Percentiles rank a stretch among this genome's conserved stretches.
phyloP scores from a whole-genome alignment of 92 coral and sea anemone genomes.

The Zoanthus solanderi region DNA sequence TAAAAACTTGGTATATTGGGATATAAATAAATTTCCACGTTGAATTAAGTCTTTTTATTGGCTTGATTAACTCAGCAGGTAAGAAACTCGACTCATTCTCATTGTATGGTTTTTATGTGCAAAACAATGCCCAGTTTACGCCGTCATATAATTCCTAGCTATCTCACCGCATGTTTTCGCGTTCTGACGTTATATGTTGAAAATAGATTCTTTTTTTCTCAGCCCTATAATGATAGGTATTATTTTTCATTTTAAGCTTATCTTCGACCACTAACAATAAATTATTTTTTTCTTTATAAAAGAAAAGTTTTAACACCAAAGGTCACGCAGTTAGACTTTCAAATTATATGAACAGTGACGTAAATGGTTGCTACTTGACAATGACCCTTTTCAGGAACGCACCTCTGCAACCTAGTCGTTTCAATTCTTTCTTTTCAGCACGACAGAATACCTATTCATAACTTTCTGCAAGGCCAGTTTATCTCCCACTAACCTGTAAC shows the following conservation, averaged over 20 bases:
- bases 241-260: background rate
- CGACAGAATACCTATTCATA: too few relatives aligned
- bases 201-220: background rate
- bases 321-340: too few relatives aligned
- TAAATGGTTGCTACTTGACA: background rate
- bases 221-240: background rate
- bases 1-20: background rate
- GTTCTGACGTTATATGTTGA: background rate
- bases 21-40: background rate
- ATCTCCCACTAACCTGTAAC: too few relatives aligned
- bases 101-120: background rate
- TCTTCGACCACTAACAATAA: too few relatives aligned
- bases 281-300: too few relatives aligned
- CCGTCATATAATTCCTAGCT: background rate
- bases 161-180: conserved; percentile 14
- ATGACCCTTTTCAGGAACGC: too few relatives aligned
- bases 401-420: too few relatives aligned
- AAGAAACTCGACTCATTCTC: background rate
- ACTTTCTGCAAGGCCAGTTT: too few relatives aligned
- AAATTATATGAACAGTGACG: background rate
- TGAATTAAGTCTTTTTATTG: background rate
- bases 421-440: too few relatives aligned
- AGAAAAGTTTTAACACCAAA: too few relatives aligned
- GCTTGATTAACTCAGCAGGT: background rate
- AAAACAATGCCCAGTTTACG: background rate